Conservation (phyloP, 2,888 invertebrate genomes). For the Drosophila testacea region DNA sequence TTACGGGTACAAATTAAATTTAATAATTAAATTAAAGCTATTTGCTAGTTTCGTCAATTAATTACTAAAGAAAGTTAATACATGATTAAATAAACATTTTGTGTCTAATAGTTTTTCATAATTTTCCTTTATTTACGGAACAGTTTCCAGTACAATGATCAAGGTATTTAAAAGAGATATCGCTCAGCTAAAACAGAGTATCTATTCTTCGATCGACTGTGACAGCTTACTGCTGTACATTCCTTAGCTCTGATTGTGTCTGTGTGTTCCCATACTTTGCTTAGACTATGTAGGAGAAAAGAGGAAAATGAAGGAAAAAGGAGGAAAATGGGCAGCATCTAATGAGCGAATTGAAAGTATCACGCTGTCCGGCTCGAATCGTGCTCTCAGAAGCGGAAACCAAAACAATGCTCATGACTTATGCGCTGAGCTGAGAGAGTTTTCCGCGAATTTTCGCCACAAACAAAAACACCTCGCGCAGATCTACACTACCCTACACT, state of each 20-base stretch:
- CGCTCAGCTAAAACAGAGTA: neutral
- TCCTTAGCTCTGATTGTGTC: slow-evolving; percentile 4
- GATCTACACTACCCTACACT: neutral
- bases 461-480: slow-evolving; percentile 53
- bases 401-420: slow-evolving; percentile 69
- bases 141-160: too few species aligned
- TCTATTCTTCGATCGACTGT: neutral
- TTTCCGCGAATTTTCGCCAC: slow-evolving; percentile 74
- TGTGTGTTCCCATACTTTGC: slow-evolving; percentile 35
- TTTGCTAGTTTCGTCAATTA: too few species aligned
- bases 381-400: slow-evolving; percentile 60
- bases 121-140: too few species aligned
- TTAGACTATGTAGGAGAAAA: neutral
- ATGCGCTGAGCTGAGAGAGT: slow-evolving; percentile 56
- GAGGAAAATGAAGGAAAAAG: neutral
- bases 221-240: slow-evolving; percentile 4
- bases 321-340: slow-evolving; percentile 21
- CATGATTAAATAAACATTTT: too few species aligned
- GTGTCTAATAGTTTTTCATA: too few species aligned
- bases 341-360: slow-evolving; percentile 53
- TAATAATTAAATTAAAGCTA: too few species aligned
- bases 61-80: too few species aligned
- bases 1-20: too few species aligned
- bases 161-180: too few species aligned
- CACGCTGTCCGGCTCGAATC: slow-evolving; percentile 40